These are phyloP conservation scores for Cetoscarus ocellatus DNA, from an alignment of 2,797 vertebrate species.

Conservation along the genomic window DNA sequence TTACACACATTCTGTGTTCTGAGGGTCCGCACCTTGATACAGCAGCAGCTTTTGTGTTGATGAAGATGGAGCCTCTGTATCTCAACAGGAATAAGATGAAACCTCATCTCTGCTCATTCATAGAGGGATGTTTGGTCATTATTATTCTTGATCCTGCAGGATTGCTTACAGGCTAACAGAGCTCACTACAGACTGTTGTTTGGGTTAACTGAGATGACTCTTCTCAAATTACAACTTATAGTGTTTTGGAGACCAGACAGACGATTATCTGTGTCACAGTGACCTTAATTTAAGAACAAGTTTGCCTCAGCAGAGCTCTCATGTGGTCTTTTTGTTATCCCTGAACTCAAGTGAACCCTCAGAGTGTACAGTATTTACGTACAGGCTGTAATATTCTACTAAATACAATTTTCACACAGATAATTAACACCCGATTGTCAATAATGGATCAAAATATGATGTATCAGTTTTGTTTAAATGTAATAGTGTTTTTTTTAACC, in stretches of 20 bases:
- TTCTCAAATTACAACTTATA: conserved; percentile 13
- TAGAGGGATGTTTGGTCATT: neutral
- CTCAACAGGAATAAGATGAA: neutral
- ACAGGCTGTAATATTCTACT: neutral
- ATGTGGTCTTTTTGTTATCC: neutral
- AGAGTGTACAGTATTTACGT: neutral
- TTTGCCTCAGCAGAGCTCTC: conserved; percentile 8
- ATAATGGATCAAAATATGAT: too few species aligned
- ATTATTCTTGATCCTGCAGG: neutral
- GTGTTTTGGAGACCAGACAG: conserved; percentile 14
- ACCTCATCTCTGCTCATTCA: neutral
- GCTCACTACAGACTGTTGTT: conserved; percentile 1
- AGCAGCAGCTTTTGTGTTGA: conserved; percentile 15
- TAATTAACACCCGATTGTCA: neutral
- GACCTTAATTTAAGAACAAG: conserved; percentile 4
- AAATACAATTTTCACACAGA: neutral
- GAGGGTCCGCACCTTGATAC: conserved; percentile 12
- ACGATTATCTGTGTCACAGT: conserved; percentile 17
- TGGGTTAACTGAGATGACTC: conserved; percentile 15
- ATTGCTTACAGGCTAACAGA: neutral
- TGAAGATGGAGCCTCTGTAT: neutral
- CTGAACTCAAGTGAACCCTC: neutral
- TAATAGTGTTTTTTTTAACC: too few species aligned
- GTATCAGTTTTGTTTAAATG: too few species aligned
- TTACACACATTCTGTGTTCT: neutral